A percentile compares a stretch with the other conserved stretches of the same genome.
Conservation (phyloP, 2,797 vertebrate species). For the Arremon brunneinucha region DNA sequence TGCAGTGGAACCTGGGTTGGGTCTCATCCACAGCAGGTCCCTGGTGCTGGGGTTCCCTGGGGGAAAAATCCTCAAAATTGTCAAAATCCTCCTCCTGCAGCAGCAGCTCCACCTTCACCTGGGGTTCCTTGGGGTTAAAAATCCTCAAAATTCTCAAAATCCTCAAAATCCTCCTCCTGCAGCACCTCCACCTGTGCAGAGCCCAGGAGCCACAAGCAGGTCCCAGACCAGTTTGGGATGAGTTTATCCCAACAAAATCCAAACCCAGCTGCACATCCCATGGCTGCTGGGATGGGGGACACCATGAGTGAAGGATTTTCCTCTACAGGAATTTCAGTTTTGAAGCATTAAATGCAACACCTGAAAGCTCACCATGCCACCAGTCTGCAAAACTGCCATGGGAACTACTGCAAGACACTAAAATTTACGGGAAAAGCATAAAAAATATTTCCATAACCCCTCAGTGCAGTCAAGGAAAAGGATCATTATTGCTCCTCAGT, state of each 20-base stretch:
- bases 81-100: neutral
- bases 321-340: accelerated
- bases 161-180: neutral
- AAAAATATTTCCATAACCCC: neutral
- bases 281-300: neutral
- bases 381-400: accelerated
- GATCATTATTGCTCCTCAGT: constrained; percentile 17
- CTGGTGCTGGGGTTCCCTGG: accelerated
- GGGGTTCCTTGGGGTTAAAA: neutral
- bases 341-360: neutral
- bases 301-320: neutral
- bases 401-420: accelerated
- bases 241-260: neutral
- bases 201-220: neutral
- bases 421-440: neutral
- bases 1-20: neutral
- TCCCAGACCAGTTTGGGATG: neutral
- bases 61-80: neutral
- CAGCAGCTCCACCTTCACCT: neutral
- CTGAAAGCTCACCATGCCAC: neutral
- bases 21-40: neutral
- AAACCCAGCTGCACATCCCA: neutral
- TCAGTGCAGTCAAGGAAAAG: neutral
- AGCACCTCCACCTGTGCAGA: neutral
- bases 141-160: neutral